Percentiles rank a stretch among this genome's conserved stretches.
phyloP scores from a whole-genome alignment of 2,888 invertebrate species.

The Chaetogeoica ovagalla region DNA sequence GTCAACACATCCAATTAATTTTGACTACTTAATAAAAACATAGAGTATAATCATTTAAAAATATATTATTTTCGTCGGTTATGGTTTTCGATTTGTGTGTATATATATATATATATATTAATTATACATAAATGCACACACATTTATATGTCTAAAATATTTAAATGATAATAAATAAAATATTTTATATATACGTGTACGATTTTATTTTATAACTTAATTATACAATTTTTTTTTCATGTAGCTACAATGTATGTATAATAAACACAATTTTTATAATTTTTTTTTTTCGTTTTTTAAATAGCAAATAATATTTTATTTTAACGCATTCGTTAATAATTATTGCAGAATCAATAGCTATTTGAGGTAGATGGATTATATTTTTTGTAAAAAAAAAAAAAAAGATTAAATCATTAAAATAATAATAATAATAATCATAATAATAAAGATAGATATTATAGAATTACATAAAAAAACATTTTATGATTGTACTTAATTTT shows the following conservation, averaged over 20 bases:
- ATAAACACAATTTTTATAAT: conserved; percentile 15
- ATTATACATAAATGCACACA: too few relatives aligned
- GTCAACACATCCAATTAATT: conserved; percentile 48
- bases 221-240: conserved; percentile 2
- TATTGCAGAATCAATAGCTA: conserved; percentile 33
- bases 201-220: neutral
- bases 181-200: conserved; percentile 1
- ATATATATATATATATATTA: conserved; percentile 6
- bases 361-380: conserved; percentile 45
- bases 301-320: conserved; percentile 8
- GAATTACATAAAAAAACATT: conserved; percentile 20
- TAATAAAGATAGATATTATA: conserved; percentile 9
- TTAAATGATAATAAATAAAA: neutral
- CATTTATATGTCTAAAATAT: neutral
- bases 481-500: conserved; percentile 44
- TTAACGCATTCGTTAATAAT: neutral
- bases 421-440: neutral
- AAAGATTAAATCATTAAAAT: too few relatives aligned
- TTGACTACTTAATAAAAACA: conserved; percentile 48
- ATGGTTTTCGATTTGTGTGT: conserved; percentile 9
- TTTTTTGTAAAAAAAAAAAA: too few relatives aligned
- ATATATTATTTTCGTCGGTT: conserved; percentile 42
- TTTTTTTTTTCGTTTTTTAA: conserved; percentile 4
- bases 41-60: conserved; percentile 44
- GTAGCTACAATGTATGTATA: conserved; percentile 21